These are phyloP conservation scores for Pseudococcus viburni DNA, from an alignment of 2,888 invertebrate genomes.

Conservation along the genomic window DNA sequence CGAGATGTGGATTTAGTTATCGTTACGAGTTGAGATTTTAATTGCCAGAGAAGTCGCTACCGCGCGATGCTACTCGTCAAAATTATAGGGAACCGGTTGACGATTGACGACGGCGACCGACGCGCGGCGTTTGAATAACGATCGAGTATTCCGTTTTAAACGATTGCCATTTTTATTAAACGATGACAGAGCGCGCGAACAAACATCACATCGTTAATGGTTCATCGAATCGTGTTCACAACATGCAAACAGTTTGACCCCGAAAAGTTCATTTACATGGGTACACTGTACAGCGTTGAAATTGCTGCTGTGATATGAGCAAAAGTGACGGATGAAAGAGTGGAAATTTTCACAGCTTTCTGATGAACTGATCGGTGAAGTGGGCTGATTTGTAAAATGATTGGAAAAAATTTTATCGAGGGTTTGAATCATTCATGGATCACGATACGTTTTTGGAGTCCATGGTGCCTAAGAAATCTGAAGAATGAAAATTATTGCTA, in stretches of 20 bases:
- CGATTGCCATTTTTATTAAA: constrained; percentile 21
- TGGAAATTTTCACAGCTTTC: too few relatives aligned
- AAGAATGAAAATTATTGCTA: too few relatives aligned
- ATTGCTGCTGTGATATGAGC: too few relatives aligned
- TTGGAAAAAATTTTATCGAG: too few relatives aligned
- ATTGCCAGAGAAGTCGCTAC: neutral
- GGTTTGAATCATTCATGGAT: too few relatives aligned
- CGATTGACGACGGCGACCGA: too few relatives aligned
- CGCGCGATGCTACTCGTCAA: neutral
- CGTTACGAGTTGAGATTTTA: constrained; percentile 13
- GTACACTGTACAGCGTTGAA: too few relatives aligned
- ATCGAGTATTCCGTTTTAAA: constrained; percentile 15
- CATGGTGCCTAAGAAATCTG: too few relatives aligned
- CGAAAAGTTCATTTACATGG: neutral
- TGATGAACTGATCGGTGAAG: too few relatives aligned
- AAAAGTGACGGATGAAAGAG: too few relatives aligned
- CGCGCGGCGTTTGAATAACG: constrained; percentile 18
- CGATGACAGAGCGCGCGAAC: neutral
- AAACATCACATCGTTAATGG: neutral
- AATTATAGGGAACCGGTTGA: constrained; percentile 26
- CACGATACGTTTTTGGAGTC: too few relatives aligned
- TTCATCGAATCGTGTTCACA: constrained; percentile 6
- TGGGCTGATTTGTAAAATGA: too few relatives aligned
- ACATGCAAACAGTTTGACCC: constrained; percentile 1
- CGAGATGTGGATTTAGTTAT: neutral